phyloP scores from a whole-genome alignment of 2,888 invertebrate genomes.

The Cepaea hortensis region DNA sequence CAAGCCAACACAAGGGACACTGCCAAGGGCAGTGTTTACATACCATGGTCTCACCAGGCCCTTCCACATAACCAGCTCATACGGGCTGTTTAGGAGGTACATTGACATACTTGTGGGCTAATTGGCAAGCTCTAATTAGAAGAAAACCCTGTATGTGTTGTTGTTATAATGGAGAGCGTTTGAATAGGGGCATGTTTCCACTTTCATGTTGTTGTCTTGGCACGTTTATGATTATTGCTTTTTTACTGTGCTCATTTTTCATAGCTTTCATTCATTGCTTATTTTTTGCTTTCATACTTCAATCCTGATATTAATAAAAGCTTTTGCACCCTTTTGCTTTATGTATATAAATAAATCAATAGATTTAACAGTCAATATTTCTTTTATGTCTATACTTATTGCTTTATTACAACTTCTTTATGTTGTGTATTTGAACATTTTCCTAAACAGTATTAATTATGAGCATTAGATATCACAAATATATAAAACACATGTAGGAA shows the following conservation, averaged over 20 bases:
- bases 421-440: too few species aligned
- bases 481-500: too few species aligned
- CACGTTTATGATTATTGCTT: neutral
- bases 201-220: too few species aligned
- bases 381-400: too few species aligned
- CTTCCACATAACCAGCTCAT: conserved; percentile 68
- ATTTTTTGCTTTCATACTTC: too few species aligned
- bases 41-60: conserved; percentile 55
- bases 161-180: neutral
- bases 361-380: too few species aligned
- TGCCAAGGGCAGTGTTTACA: conserved; percentile 56
- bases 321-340: too few species aligned
- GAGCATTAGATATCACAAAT: too few species aligned
- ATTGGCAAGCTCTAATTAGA: neutral
- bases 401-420: too few species aligned
- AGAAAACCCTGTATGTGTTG: conserved; percentile 7
- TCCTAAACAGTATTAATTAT: too few species aligned
- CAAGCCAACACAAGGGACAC: conserved; percentile 57
- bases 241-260: neutral
- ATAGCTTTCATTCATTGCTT: neutral
- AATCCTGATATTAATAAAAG: too few species aligned
- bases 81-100: conserved; percentile 72
- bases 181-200: neutral
- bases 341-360: too few species aligned
- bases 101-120: neutral